Percentiles rank a stretch among this genome's conserved stretches.
phyloP scores from a whole-genome alignment of 2,113 vertebrate genomes.

The Ophthalmolycus amberensis region DNA sequence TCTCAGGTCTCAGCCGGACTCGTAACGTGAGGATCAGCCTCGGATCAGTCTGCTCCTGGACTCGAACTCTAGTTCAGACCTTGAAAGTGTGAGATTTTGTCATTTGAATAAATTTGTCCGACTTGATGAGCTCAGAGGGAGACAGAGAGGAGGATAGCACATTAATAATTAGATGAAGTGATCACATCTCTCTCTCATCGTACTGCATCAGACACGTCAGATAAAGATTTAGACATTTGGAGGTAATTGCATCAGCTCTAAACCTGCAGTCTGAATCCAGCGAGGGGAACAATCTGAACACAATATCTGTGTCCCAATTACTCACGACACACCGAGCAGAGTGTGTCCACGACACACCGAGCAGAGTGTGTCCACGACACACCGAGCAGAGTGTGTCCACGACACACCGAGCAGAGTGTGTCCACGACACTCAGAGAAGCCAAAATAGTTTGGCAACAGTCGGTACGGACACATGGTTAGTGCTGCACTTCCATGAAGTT shows the following conservation, averaged over 20 bases:
- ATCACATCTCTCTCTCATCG: background rate
- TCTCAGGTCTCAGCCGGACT: conserved; percentile 78
- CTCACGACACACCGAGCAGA: background rate
- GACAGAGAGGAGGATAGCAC: background rate
- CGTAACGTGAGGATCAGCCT: conserved; percentile 61
- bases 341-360: too few relatives aligned
- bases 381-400: too few relatives aligned
- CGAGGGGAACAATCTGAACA: background rate
- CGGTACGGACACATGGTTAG: background rate
- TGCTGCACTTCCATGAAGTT: background rate
- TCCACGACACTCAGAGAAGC: background rate
- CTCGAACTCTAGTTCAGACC: conserved; percentile 49
- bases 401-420: too few relatives aligned
- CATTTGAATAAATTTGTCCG: background rate
- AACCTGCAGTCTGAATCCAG: conserved; percentile 25
- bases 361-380: too few relatives aligned
- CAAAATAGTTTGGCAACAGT: background rate
- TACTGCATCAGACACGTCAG: background rate
- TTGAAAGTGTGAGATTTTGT: conserved; percentile 37
- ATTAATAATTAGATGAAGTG: background rate
- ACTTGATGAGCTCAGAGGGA: conserved; percentile 4
- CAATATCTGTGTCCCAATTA: conserved; percentile 36
- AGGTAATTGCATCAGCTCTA: background rate
- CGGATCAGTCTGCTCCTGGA: conserved; percentile 61
- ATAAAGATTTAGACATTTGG: background rate